These are phyloP conservation scores for Ovibos moschatus DNA, from an alignment of 2,113 vertebrate species.

Conservation along the genomic window DNA sequence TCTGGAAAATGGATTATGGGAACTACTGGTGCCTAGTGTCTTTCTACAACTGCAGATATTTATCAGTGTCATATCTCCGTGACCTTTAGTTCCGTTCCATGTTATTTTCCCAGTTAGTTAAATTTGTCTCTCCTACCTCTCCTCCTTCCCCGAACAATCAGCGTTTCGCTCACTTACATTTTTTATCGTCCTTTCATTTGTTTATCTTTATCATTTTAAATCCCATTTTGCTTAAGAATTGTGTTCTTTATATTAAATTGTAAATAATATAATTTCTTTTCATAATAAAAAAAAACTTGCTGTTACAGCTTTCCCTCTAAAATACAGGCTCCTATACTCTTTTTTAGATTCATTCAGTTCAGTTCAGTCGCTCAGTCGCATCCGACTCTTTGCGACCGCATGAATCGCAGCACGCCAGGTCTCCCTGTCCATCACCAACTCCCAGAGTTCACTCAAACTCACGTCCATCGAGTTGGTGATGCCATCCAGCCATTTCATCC, in stretches of 20 bases:
- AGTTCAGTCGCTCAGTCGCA: too few species aligned
- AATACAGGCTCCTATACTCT: background rate
- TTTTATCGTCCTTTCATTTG: background rate
- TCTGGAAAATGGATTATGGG: background rate
- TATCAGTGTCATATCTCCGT: background rate
- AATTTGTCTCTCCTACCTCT: background rate
- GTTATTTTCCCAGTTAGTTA: background rate
- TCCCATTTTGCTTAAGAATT: background rate
- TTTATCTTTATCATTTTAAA: background rate
- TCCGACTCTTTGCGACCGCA: too few species aligned
- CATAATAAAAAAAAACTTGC: background rate
- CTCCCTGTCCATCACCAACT: too few species aligned
- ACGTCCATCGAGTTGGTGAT: rapidly evolving
- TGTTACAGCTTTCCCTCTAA: background rate
- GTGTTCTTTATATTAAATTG: background rate
- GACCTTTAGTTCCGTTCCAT: background rate
- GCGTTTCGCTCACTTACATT: background rate
- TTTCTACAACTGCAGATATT: background rate
- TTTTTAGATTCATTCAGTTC: background rate
- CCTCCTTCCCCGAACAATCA: background rate
- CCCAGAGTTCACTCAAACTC: too few species aligned
- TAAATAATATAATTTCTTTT: background rate
- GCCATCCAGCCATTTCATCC: too few species aligned
- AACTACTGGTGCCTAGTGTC: background rate
- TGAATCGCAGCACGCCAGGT: too few species aligned